Percentiles rank a stretch among this genome's conserved stretches.
Conservation (phyloP, 2,113 vertebrate genomes). For the Ia io region DNA sequence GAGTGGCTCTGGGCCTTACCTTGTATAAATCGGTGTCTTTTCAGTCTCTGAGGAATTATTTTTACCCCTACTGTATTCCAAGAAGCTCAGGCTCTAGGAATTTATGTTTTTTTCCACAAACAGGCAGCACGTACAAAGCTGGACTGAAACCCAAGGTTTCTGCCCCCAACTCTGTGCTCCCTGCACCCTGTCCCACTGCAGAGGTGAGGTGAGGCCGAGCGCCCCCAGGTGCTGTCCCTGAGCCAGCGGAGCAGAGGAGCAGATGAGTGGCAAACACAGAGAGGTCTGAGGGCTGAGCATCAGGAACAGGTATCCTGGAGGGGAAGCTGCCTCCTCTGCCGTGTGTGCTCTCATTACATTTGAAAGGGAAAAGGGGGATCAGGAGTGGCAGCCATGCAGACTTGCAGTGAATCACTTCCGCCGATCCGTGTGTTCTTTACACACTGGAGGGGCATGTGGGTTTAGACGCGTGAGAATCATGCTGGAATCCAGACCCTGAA, state of each 20-base stretch:
- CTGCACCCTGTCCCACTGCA: accelerated
- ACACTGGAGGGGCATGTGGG: accelerated
- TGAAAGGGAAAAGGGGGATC: background rate
- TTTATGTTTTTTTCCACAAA: no score
- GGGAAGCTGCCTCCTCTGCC: background rate
- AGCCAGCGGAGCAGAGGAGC: accelerated
- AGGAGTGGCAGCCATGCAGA: background rate
- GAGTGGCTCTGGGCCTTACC: background rate
- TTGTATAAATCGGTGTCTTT: background rate
- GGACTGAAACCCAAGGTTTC: background rate
- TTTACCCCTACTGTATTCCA: background rate
- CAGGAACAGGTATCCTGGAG: accelerated
- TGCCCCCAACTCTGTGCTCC: background rate
- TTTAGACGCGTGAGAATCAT: background rate
- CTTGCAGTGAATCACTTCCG: background rate
- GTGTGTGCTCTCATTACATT: accelerated
- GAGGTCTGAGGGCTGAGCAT: background rate
- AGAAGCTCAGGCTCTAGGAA: background rate
- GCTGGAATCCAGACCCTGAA: background rate
- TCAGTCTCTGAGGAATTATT: background rate
- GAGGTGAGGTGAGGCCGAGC: background rate
- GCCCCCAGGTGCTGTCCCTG: background rate
- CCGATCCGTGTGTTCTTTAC: background rate
- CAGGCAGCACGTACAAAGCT: background rate
- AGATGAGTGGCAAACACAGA: background rate